Evolutionary conservation across 2,888 invertebrate genomes (phyloP), one percentile per base, ranked within the genome.

Genomic region (Leucophora obtusa): DNA sequence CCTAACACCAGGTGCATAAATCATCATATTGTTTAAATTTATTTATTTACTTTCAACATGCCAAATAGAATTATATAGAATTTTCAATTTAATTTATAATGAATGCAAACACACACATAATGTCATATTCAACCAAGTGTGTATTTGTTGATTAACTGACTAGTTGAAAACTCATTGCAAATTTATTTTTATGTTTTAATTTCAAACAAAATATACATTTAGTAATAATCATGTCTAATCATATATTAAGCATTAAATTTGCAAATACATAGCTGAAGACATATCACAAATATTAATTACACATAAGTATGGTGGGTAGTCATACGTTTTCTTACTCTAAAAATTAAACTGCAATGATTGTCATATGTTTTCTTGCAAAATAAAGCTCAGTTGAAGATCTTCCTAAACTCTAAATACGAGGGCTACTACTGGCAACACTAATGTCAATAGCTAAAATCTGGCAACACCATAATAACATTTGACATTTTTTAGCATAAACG

Each of bases 1-100:
- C 24, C n/a, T 28, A 21, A 33, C 24, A 53, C 54, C 68, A 70
- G 56, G 47, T 76, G 69, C 51, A 63, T 62, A 63, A 73, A 73
- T 73, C 63, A 70, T 70, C 47, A 35, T 56, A 58, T 63, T 63
- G 56, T 72, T 56, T 47, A 43, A 14, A 38, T 18, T 33, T 18
- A 10, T 15, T 35, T 17, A 17, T 18, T 11, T 14, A 11, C 38
- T 38, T 38, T 38, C 38, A 33, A 24, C 14, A 38, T 38, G 59
- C 38, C 38, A 58, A 59, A 38, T 28, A 53, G 17, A 56, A 72
- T 72, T 47, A 24, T 47, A 33, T 47, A 33, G 24, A 56, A 56
- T 63, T 56, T 18, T 33, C 38, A 47, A 63, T 56, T 43, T 58
- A 72, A 56, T 72, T 47, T 72, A n/a, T 56, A 63, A 56, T 63